Conservation (phyloP, 2,888 invertebrate genomes). For the Drosophila paramelanica region DNA sequence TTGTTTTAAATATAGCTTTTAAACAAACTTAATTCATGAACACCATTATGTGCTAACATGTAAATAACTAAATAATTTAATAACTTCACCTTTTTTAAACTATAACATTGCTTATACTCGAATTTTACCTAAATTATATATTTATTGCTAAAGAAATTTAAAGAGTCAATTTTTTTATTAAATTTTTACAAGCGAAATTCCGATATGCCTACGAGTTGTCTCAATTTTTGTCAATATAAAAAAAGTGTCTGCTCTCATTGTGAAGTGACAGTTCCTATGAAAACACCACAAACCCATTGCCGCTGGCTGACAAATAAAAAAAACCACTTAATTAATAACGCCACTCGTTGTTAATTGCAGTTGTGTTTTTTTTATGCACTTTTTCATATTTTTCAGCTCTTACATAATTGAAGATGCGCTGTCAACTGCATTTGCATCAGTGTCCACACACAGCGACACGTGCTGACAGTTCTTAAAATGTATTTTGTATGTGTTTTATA, state of each 20-base stretch:
- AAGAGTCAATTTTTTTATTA: background rate
- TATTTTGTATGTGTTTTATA: conserved; percentile 20
- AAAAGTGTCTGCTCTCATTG: conserved; percentile 9
- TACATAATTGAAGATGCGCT: conserved; percentile 60
- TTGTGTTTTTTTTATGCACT: conserved; percentile 1
- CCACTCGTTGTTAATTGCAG: conserved; percentile 9
- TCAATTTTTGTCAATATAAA: conserved; percentile 31
- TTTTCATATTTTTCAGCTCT: conserved; percentile 12
- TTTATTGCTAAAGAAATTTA: too few relatives aligned
- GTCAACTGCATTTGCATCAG: conserved; percentile 34
- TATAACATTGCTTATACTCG: too few relatives aligned
- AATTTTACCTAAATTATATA: too few relatives aligned
- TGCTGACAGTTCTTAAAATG: conserved; percentile 5
- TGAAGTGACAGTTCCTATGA: too few relatives aligned
- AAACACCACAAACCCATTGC: background rate
- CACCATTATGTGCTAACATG: too few relatives aligned
- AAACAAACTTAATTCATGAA: too few relatives aligned
- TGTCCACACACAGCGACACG: background rate
- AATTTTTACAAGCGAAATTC: background rate
- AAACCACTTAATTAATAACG: conserved; percentile 42
- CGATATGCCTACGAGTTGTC: conserved; percentile 6
- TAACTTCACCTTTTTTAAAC: too few relatives aligned
- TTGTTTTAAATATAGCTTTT: too few relatives aligned
- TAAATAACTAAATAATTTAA: too few relatives aligned
- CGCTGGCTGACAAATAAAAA: conserved; percentile 6